Conservation (phyloP, 2,888 invertebrate genomes). For the Sinotaia quadrata region DNA sequence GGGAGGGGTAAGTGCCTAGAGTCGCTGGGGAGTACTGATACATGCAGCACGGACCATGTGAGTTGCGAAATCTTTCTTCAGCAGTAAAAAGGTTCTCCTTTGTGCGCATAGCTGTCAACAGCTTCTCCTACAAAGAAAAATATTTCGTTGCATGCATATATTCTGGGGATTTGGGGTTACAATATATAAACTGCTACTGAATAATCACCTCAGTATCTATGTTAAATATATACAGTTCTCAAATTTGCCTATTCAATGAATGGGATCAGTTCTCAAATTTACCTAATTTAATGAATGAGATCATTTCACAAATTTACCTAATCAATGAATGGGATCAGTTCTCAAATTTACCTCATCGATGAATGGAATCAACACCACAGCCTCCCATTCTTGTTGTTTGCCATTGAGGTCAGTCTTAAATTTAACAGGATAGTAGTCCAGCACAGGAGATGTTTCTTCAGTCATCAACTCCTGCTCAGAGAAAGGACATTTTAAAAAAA, state of each 20-base stretch:
- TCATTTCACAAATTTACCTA: too few relatives aligned
- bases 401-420: constrained; percentile 98
- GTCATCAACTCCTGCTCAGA: constrained; percentile 85
- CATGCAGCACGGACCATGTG: constrained; percentile 88
- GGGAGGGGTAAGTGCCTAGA: constrained; percentile 73
- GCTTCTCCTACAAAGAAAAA: constrained; percentile 70
- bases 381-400: constrained; percentile 98
- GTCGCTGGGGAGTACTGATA: constrained; percentile 79
- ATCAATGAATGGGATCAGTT: too few relatives aligned
- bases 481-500: not conserved
- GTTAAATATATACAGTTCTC: too few relatives aligned
- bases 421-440: constrained; percentile 98
- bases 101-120: constrained; percentile 87
- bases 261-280: too few relatives aligned
- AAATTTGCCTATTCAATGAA: too few relatives aligned
- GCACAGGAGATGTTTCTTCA: constrained; percentile 89
- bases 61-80: constrained; percentile 86
- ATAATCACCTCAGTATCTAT: too few relatives aligned
- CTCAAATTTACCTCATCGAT: constrained; percentile 88
- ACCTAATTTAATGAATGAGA: too few relatives aligned
- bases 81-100: constrained; percentile 84
- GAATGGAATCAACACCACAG: constrained; percentile 96
- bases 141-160: too few relatives aligned
- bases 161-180: too few relatives aligned
- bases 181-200: too few relatives aligned